Percentiles rank a stretch among this genome's conserved stretches.
phyloP scores from a whole-genome alignment of 2,113 vertebrate genomes.

The Mobula hypostoma region DNA sequence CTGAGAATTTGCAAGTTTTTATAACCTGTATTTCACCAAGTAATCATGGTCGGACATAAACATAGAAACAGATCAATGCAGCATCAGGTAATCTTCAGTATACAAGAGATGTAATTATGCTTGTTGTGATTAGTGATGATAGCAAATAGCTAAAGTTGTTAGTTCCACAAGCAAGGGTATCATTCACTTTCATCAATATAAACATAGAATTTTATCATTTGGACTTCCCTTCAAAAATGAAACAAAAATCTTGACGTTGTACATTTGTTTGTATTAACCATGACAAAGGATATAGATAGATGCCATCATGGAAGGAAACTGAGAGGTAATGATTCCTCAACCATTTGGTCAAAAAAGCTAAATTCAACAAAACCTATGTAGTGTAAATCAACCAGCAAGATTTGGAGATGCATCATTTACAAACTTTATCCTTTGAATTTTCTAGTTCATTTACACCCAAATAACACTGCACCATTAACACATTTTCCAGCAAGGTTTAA shows the following conservation, averaged over 20 bases:
- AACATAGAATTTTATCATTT: background rate
- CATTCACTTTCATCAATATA: background rate
- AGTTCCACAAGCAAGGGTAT: background rate
- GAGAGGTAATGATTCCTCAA: background rate
- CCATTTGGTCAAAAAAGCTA: background rate
- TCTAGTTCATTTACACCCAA: background rate
- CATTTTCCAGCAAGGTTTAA: background rate
- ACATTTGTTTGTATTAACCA: background rate
- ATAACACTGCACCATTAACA: background rate
- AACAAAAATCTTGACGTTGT: background rate
- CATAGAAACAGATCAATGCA: background rate
- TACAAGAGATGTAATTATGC: background rate
- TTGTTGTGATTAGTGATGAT: background rate
- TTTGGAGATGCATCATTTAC: background rate
- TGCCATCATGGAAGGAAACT: background rate
- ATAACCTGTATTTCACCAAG: background rate
- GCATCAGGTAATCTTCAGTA: background rate
- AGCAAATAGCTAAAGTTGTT: background rate
- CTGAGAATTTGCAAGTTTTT: background rate
- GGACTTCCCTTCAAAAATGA: background rate
- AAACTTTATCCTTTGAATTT: background rate
- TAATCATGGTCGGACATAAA: background rate
- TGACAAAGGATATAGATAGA: background rate
- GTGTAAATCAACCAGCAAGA: background rate
- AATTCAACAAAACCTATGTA: background rate